phyloP scores from a whole-genome alignment of 2,797 vertebrate genomes.

The Gastrophryne carolinensis region DNA sequence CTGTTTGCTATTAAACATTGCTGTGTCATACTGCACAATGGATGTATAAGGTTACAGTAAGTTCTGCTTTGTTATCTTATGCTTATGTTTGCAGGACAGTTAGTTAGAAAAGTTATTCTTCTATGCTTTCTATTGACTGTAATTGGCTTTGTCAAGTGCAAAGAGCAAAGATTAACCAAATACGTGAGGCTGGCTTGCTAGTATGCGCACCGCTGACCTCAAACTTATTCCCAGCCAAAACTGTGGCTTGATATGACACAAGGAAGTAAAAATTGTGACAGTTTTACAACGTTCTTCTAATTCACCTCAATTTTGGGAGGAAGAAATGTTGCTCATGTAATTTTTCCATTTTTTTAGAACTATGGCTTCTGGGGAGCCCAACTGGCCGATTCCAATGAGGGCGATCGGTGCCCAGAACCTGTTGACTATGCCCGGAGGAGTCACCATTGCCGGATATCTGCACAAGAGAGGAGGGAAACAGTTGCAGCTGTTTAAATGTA shows the following conservation, averaged over 20 bases:
- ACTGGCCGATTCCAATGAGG: slow-evolving; percentile 93
- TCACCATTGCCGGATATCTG: slow-evolving; percentile 85
- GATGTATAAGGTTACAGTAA: not conserved
- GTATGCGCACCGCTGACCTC: not conserved
- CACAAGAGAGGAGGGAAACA: slow-evolving; percentile 97
- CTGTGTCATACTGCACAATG: not conserved
- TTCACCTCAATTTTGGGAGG: not conserved
- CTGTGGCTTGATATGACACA: not conserved
- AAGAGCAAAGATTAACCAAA: slow-evolving; percentile 4
- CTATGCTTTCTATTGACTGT: not conserved
- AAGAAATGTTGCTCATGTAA: not conserved
- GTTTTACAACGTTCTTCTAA: not conserved
- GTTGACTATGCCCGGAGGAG: slow-evolving; percentile 94
- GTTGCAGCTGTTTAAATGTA: slow-evolving; percentile 91
- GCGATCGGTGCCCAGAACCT: slow-evolving; percentile 97
- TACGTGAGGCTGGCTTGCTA: not conserved
- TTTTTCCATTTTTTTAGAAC: slow-evolving; percentile 65
- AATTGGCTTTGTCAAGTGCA: not conserved
- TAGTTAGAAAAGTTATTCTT: not conserved
- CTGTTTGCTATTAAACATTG: not conserved
- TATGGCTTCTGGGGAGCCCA: slow-evolving; percentile 81
- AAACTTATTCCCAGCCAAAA: not conserved
- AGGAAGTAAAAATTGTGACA: not conserved
- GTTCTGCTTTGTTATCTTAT: too few species aligned
- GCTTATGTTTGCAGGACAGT: too few species aligned